Evolutionary conservation across 2,888 invertebrate species (phyloP), one percentile per base, ranked within the genome.

Genomic region (Torymus texanus): DNA sequence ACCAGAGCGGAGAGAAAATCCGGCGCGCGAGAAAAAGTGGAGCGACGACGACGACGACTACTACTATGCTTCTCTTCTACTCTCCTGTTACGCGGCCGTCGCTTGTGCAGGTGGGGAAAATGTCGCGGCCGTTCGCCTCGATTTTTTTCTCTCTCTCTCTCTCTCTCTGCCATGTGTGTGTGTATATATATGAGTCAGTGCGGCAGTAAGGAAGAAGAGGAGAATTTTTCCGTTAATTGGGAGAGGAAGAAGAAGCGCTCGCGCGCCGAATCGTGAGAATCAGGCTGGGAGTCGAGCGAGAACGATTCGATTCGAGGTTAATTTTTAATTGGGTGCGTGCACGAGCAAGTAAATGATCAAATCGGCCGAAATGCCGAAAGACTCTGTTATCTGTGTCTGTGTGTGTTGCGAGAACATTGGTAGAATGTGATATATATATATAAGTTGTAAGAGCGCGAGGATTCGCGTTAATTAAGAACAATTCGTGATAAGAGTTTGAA

Each of bases 251-350:
- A n/a, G 3, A 70, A 12, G 51, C 50, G 11, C 51, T 29, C 55
- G 53, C 55, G 53, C 14, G 14, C 50, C 14, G 62, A 51, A 12
- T 78, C 88, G 87, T 89, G 89, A 87, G 89, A 89, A 89, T 86
- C 83, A 80, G 89, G 89, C 84, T 87, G 84, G 83, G 83, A 84
- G 83, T 80, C 78, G 79, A 82, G 79, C 82, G 41, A 41, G 41
- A 41, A 41, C 81, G 81, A 81, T 83, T 78, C 80, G 82, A 85
- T 85, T 73, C 76, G 29, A 73, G 81, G 68, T 81, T 78, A 70
- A 75, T 78, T 78, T 75, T 78, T 72, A 81, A 78, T 78, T 71
- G 65, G 50, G 13, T 13, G 24, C 18, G 12, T 58, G 58, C 53
- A 41, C 29, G 53, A 61, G 3, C 11, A 13, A 58, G 72, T 67